Percentiles rank a stretch among this genome's conserved stretches.
Evolutionary conservation across 2,888 invertebrate genomes (phyloP).

Genomic region (Furcula furcula): DNA sequence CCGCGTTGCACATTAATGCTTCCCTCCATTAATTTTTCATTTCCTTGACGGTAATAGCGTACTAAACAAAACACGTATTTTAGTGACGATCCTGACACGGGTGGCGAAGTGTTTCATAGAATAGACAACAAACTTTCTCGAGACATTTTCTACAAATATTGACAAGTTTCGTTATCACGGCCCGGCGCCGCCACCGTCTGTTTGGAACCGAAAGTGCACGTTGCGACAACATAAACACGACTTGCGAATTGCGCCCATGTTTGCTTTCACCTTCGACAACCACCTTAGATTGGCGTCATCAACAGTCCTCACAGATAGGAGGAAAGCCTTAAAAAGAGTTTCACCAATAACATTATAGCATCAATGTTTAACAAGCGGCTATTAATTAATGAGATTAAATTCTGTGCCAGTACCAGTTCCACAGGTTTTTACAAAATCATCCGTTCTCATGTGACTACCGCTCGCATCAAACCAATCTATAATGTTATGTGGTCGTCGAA

Average conservation of each 20-base stretch:
- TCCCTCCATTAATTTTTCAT: conserved; percentile 44
- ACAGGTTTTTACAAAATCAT: conserved; percentile 30
- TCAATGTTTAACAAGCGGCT: conserved; percentile 22
- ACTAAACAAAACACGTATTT: not conserved
- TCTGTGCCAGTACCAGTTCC: conserved; percentile 24
- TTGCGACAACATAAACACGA: conserved; percentile 35
- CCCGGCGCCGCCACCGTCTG: conserved; percentile 16
- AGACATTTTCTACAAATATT: conserved; percentile 52
- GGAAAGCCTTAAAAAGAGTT: conserved; percentile 36
- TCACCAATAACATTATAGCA: conserved; percentile 32
- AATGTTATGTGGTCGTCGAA: conserved; percentile 62
- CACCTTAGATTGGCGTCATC: conserved; percentile 39
- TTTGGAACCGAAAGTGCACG: conserved; percentile 45
- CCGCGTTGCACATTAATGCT: conserved; percentile 58
- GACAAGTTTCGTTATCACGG: conserved; percentile 46
- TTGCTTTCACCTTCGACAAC: conserved; percentile 57
- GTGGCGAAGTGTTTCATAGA: not conserved
- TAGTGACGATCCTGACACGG: no score
- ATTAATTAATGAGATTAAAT: conserved; percentile 23
- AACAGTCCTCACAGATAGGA: conserved; percentile 30
- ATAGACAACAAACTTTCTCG: conserved; percentile 41
- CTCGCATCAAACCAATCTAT: conserved; percentile 36
- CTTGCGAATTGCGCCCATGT: conserved; percentile 43
- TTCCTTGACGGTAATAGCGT: conserved; percentile 26
- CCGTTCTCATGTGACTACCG: conserved; percentile 33